Evolutionary conservation across 2,113 vertebrate genomes (phyloP), one percentile per base, ranked within the genome.

Genomic region (Sturnira hondurensis): DNA sequence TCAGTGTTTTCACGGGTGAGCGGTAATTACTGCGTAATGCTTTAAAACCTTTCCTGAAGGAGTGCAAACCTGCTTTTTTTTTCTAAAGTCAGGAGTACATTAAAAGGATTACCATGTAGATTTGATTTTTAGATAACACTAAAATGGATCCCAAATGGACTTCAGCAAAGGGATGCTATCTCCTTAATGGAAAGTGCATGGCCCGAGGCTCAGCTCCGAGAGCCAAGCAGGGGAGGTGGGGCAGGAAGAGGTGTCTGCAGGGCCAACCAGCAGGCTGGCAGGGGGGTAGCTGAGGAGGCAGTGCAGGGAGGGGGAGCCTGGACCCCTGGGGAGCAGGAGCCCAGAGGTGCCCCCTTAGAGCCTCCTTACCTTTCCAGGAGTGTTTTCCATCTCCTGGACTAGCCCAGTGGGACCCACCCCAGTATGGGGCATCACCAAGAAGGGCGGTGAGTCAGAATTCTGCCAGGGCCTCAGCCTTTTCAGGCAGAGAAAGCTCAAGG

Each of bases 61-160:
- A 98, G 98, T 92, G 92, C 98, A 98, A 98, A 98, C 98, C 98
- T 98, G 97, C 20, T 63, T 63, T 63, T 63, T 96, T 97, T 98
- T 98, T 96, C 98, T 98, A 98, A 98, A 99, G 98, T 98, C 98
- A 98, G 98, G 98, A 99, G 99, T 98, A 98, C 98, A 99, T 99
- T 99, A 99, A 99, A 99, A 99, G 98, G 98, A 99, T 99, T 99
- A 98, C 99, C 98, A 98, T 98, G 98, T 98, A 99, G 99, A 99
- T 99, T 99, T 98, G 99, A 99, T 99, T 99, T 99, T 98, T 98
- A 98, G 99, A 99, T 99, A 99, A 98, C 98, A 97, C 98, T 99
- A 99, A 99, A 99, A 99, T 99, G 98, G 98, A 99, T 99, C 99
- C 98, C 99, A 99, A 99, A 99, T 99, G 99, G 99, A 98, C 98